phyloP scores from a whole-genome alignment of 2,797 vertebrate species.

The Cirrhinus mrigala region DNA sequence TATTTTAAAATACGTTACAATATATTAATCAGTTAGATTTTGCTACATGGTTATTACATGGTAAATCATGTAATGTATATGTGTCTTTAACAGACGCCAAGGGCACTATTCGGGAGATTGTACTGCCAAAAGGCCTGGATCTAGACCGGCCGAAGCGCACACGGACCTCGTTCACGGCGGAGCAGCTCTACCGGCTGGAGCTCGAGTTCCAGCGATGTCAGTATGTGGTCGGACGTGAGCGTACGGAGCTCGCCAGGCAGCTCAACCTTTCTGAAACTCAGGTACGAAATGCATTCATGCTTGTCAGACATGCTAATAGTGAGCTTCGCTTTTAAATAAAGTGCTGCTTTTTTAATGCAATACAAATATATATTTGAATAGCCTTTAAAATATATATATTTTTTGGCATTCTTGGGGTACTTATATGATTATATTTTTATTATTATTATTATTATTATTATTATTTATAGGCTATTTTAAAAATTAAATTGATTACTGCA shows the following conservation, averaged over 20 bases:
- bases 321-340: neutral
- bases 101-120: slow-evolving; percentile 96
- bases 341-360: neutral
- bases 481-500: neutral
- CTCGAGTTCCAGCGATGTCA: slow-evolving; percentile 96
- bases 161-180: slow-evolving; percentile 94
- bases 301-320: neutral
- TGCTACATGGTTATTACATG: no score
- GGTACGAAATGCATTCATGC: slow-evolving; percentile 75
- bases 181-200: slow-evolving; percentile 95
- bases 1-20: neutral
- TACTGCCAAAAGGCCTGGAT: slow-evolving; percentile 93
- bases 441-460: neutral
- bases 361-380: no score
- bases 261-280: slow-evolving; percentile 95
- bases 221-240: slow-evolving; percentile 94
- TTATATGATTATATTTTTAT: no score
- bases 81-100: slow-evolving; percentile 86
- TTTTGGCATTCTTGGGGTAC: neutral
- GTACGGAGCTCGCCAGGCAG: slow-evolving; percentile 91
- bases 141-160: slow-evolving; percentile 96
- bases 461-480: neutral
- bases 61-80: neutral
- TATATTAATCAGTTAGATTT: neutral
- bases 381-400: neutral